Evolutionary conservation across 2,113 vertebrate species (phyloP), one percentile per base, ranked within the genome.

Genomic region (Hucho hucho): DNA sequence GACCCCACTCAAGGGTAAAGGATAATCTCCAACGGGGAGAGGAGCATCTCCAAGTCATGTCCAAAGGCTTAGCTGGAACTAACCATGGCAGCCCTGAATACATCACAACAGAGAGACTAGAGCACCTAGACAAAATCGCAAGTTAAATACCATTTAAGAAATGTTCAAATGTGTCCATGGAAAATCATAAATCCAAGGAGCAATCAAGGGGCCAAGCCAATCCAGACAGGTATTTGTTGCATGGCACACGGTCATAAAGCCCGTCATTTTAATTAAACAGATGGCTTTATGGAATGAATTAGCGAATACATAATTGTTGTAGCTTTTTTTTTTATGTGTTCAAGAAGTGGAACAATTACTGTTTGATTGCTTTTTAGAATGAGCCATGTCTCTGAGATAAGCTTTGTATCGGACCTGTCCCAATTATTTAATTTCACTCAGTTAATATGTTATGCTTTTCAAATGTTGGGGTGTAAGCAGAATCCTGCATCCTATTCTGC

Each of bases 341-440:
- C 90, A 90, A 82, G 76, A 76, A 90, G 88, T 91, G 90, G 88
- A 93, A 92, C 90, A 91, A 91, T 91, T 93, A 91, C 77, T 83
- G 87, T 90, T 88, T 91, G 90, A 91, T 93, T 92, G 89, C 87
- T 91, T 92, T 77, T 91, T 83, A 90, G 76, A 90, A 88, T 85
- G 84, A 89, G 76, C 79, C 85, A 29, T 89, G 91, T 92, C 89
- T 90, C 89, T 84, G 86, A 89, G 85, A 84, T 86, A 89, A 89
- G 86, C 87, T 87, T 79, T 82, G 86, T 87, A 86, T 90, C 85
- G 87, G 89, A 88, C 87, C 89, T 81, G 80, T 91, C 83, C 84
- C 90, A 89, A 85, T 87, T 78, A 92, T 91, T 91, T 90, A 83
- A 90, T 92, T 92, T 84, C 86, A 86, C 74, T 75, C 85, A 87